Conservation (phyloP, 2,888 invertebrate genomes). For the Meandrusa payeni region DNA sequence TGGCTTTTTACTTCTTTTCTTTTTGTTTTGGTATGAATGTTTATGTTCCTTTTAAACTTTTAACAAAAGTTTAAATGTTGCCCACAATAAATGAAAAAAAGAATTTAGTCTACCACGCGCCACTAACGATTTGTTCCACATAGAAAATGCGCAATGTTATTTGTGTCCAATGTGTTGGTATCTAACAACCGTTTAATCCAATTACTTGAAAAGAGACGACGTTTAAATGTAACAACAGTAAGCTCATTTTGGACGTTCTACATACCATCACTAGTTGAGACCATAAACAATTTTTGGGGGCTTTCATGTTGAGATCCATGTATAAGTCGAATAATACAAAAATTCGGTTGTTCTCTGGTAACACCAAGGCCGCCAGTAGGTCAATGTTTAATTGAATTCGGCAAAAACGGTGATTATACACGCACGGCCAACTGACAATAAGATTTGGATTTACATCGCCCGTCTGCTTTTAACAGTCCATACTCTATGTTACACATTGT, state of each 20-base stretch:
- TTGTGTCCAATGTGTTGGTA: constrained; percentile 21
- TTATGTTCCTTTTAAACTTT: too few species aligned
- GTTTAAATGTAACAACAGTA: constrained; percentile 33
- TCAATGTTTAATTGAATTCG: constrained; percentile 73
- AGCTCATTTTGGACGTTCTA: constrained; percentile 24
- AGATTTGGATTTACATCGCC: constrained; percentile 47
- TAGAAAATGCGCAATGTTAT: constrained; percentile 18
- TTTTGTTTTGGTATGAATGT: too few species aligned
- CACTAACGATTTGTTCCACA: constrained; percentile 25
- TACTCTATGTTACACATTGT: constrained; percentile 26
- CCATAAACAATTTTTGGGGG: constrained; percentile 33
- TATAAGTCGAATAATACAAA: constrained; percentile 32
- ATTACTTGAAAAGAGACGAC: constrained; percentile 41
- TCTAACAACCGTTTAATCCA: constrained; percentile 36
- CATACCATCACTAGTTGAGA: constrained; percentile 23
- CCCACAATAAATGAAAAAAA: too few species aligned
- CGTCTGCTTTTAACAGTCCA: constrained; percentile 32
- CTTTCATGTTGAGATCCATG: constrained; percentile 35
- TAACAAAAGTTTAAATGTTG: too few species aligned
- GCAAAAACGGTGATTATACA: constrained; percentile 70
- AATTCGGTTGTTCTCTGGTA: constrained; percentile 45
- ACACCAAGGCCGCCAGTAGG: constrained; percentile 55
- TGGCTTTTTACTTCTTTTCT: too few species aligned
- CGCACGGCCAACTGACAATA: constrained; percentile 61
- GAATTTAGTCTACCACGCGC: constrained; percentile 14